Evolutionary conservation across 2,797 vertebrate genomes (phyloP).

Genomic region (Eulemur coronatus): DNA sequence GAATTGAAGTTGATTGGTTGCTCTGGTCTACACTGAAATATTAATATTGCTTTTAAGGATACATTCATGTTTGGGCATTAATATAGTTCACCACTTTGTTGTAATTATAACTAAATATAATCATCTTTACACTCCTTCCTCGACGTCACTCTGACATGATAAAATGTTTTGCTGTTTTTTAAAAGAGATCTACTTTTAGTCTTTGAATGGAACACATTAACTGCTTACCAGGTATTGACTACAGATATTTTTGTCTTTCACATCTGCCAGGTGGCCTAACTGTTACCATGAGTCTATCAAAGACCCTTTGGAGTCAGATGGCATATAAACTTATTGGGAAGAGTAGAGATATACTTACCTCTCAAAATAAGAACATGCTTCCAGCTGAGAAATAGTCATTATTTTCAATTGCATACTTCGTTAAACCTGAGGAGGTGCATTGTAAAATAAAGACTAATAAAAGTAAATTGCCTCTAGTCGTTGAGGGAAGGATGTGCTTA

Average conservation of each 20-base stretch:
- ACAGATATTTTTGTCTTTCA: conserved; percentile 41
- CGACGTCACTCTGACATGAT: neutral
- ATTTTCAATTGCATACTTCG: neutral
- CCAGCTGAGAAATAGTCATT: neutral
- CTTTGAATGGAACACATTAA: neutral
- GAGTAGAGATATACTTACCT: neutral
- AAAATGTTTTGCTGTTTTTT: neutral
- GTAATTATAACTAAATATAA: neutral
- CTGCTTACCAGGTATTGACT: neutral
- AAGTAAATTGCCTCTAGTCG: neutral
- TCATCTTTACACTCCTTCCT: neutral
- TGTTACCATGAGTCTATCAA: neutral
- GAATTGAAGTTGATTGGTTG: neutral
- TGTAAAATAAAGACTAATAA: neutral
- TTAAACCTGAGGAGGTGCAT: neutral
- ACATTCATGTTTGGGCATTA: neutral
- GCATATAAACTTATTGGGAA: neutral
- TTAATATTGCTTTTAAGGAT: neutral
- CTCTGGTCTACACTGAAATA: neutral
- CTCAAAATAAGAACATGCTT: neutral
- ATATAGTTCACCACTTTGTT: neutral
- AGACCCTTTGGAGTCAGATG: neutral
- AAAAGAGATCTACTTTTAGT: neutral
- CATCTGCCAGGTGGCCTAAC: neutral
- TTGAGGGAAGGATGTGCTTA: neutral